Conservation (phyloP, 2,113 vertebrate species). For the Maccullochella peelii region DNA sequence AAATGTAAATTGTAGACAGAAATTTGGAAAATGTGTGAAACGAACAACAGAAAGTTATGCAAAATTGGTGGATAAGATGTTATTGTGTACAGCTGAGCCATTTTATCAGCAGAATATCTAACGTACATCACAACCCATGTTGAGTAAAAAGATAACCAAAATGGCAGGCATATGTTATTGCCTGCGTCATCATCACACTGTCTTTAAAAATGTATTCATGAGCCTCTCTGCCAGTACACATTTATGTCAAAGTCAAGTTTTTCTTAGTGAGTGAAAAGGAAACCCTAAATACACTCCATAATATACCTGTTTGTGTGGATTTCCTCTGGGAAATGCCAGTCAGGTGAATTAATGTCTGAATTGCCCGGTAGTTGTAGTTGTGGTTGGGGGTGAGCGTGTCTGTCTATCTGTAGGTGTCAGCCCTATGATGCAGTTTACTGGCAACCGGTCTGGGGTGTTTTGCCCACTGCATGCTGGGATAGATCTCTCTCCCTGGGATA, state of each 20-base stretch:
- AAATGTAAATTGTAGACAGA: no score
- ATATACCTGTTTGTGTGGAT: no score
- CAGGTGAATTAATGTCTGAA: slow-evolving; percentile 21
- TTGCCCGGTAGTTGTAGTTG: not conserved
- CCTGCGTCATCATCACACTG: not conserved
- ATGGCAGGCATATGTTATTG: not conserved
- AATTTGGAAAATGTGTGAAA: not conserved
- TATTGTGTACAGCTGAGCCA: no score
- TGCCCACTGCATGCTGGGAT: slow-evolving; percentile 12
- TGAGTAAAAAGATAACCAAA: not conserved
- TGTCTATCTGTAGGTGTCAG: slow-evolving; percentile 15
- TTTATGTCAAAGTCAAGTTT: slow-evolving; percentile 14
- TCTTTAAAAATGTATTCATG: not conserved
- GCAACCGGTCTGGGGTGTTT: slow-evolving; percentile 5
- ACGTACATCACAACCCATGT: not conserved
- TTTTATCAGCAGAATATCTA: slow-evolving; percentile 4
- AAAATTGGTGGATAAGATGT: not conserved
- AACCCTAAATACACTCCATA: not conserved
- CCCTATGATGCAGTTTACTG: slow-evolving; percentile 5
- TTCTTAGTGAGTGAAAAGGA: not conserved
- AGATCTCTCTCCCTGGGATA: not conserved
- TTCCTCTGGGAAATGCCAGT: not conserved
- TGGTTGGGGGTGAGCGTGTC: slow-evolving; percentile 4
- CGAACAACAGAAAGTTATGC: not conserved
- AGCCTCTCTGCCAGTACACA: not conserved